phyloP scores from a whole-genome alignment of 2,888 invertebrate species.

The Tetragnatha montana region DNA sequence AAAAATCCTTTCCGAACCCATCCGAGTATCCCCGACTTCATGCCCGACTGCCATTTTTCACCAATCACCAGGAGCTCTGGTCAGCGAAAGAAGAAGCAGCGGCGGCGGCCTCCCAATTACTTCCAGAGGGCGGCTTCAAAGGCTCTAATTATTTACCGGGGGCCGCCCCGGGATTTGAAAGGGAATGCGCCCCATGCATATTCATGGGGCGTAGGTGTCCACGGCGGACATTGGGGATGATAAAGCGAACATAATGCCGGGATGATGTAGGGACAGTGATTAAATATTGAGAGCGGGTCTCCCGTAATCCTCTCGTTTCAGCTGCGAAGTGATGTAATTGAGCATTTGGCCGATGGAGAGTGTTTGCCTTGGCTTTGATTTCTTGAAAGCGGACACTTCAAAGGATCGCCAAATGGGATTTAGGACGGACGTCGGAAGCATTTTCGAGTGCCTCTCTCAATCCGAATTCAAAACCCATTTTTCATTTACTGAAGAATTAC shows the following conservation, averaged over 20 bases:
- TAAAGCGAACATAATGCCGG: slow-evolving; percentile 45
- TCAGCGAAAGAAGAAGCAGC: slow-evolving; percentile 44
- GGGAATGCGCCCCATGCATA: slow-evolving; percentile 52
- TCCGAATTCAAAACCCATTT: too few relatives aligned
- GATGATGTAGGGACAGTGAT: slow-evolving; percentile 39
- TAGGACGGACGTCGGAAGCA: not conserved
- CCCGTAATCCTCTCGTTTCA: slow-evolving; percentile 3
- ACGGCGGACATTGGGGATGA: slow-evolving; percentile 46
- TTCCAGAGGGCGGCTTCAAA: slow-evolving; percentile 52
- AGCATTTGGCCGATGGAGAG: not conserved
- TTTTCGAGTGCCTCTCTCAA: too few relatives aligned
- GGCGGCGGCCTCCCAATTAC: slow-evolving; percentile 54
- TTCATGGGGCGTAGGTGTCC: slow-evolving; percentile 39
- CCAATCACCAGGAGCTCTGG: slow-evolving; percentile 24
- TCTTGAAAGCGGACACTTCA: not conserved
- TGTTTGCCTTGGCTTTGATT: not conserved
- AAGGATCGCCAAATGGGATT: not conserved
- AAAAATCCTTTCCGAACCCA: not conserved
- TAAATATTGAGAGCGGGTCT: slow-evolving; percentile 32
- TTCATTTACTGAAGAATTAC: too few relatives aligned
- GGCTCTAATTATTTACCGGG: slow-evolving; percentile 58
- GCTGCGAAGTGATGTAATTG: slow-evolving; percentile 1
- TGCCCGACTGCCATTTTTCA: slow-evolving; percentile 37
- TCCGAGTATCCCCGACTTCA: slow-evolving; percentile 30
- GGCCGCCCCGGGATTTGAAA: slow-evolving; percentile 49